These are phyloP conservation scores for Sebastes hubbsi DNA, from an alignment of 2,797 vertebrate species.

Conservation along the genomic window DNA sequence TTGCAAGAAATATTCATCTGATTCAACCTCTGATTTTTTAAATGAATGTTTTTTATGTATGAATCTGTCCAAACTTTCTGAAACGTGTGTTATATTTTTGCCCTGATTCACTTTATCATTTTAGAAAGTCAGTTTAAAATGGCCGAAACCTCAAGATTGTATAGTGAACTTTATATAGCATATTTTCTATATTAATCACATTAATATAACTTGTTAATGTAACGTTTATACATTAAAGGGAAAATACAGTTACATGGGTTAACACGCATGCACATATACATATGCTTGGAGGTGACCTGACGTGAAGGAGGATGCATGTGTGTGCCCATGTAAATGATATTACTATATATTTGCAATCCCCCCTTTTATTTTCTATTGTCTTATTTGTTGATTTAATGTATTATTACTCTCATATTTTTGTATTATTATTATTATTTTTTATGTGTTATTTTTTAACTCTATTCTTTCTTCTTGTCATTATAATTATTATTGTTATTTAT, in stretches of 20 bases:
- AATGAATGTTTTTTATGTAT: not conserved
- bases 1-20: not conserved
- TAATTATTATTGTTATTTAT: too few species aligned
- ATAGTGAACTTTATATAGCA: not conserved
- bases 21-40: not conserved
- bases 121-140: not conserved
- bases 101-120: not conserved
- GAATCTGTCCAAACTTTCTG: not conserved
- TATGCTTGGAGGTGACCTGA: too few species aligned
- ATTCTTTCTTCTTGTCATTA: too few species aligned
- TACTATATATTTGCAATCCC: too few species aligned
- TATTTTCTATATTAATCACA: not conserved
- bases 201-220: not conserved
- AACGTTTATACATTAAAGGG: not conserved
- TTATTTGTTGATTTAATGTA: too few species aligned
- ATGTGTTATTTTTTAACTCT: too few species aligned
- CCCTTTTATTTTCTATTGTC: too few species aligned
- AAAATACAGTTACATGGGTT: not conserved
- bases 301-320: too few species aligned
- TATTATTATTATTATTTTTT: too few species aligned
- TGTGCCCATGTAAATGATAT: too few species aligned
- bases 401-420: too few species aligned
- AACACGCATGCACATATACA: too few species aligned
- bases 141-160: not conserved
- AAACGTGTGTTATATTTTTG: not conserved